Percentiles rank a stretch among this genome's conserved stretches.
Evolutionary conservation across 2,888 invertebrate species (phyloP).

Genomic region (Crematogaster levior): DNA sequence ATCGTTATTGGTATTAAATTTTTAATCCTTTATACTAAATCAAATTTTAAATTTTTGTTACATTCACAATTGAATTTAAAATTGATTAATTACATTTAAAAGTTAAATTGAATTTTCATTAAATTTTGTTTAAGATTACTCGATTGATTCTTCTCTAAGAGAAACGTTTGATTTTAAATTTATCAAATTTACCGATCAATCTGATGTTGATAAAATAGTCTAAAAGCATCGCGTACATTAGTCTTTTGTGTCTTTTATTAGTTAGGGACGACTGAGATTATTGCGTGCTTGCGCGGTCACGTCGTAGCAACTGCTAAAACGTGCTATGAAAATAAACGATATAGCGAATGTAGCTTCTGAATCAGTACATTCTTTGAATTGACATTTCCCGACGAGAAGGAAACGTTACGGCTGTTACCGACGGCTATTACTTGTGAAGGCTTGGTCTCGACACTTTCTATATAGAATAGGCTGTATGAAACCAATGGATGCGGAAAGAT

Average conservation of each 20-base stretch:
- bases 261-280: not conserved
- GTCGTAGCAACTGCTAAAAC: not conserved
- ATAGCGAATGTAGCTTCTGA: not conserved
- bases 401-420: constrained; percentile 61
- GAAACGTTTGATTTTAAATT: not conserved
- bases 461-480: constrained; percentile 63
- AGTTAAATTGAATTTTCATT: constrained; percentile 10
- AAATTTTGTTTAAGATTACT: constrained; percentile 2
- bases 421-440: constrained; percentile 32
- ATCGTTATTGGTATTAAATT: not conserved
- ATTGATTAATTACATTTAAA: constrained; percentile 6
- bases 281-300: constrained; percentile 1
- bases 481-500: constrained; percentile 61
- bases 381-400: constrained; percentile 24
- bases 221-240: not conserved
- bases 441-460: constrained; percentile 38
- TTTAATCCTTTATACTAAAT: not conserved
- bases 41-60: not conserved
- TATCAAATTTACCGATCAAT: too few species aligned
- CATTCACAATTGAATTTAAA: too few species aligned
- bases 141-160: not conserved
- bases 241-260: not conserved
- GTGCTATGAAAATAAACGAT: constrained; percentile 20
- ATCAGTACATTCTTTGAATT: constrained; percentile 26
- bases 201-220: not conserved